Conservation (phyloP, 1,140 invertebrate species). For the Bombus consobrinus region DNA sequence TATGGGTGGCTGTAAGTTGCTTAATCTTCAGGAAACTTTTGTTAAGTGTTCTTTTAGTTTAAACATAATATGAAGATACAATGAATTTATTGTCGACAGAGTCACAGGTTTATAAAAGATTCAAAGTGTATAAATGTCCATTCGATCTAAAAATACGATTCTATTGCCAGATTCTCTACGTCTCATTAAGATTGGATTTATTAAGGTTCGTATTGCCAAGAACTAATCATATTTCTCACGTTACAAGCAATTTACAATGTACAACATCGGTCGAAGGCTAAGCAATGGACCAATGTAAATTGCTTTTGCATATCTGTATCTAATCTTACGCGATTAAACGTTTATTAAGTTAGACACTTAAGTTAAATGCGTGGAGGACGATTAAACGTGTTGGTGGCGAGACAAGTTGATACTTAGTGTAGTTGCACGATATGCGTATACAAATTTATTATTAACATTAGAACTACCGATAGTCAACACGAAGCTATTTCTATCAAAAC, state of each 20-base stretch:
- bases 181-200: conserved; percentile 42
- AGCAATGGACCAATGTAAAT: background rate
- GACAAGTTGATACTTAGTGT: too few species aligned
- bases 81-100: background rate
- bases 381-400: too few species aligned
- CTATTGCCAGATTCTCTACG: conserved; percentile 1
- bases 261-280: background rate
- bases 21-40: too few species aligned
- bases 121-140: background rate
- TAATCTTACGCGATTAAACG: background rate
- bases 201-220: conserved; percentile 24
- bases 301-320: background rate
- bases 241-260: conserved; percentile 3
- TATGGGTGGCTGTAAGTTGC: too few species aligned
- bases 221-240: conserved; percentile 15
- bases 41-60: too few species aligned
- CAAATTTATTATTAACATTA: too few species aligned
- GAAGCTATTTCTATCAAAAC: too few species aligned
- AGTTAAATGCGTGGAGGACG: too few species aligned
- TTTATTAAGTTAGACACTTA: background rate
- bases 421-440: too few species aligned
- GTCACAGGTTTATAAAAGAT: background rate
- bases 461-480: too few species aligned
- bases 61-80: background rate
- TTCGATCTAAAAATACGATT: conserved; percentile 24